These are phyloP conservation scores for Orthonyx spaldingii DNA, from an alignment of 2,113 vertebrate species.

Conservation along the genomic window DNA sequence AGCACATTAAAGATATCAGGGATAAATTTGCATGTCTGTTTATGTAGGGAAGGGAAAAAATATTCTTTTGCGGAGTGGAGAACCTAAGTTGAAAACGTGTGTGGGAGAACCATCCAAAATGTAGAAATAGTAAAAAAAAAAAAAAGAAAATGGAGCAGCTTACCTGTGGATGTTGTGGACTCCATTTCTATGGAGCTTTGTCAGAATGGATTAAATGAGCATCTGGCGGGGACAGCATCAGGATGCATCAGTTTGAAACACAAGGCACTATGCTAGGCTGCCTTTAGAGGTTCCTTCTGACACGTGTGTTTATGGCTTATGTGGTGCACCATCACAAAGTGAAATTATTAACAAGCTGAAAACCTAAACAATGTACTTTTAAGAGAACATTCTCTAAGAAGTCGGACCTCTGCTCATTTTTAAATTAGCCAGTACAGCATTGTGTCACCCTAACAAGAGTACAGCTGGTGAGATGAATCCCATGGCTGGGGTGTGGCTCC, in stretches of 20 bases:
- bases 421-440: no score
- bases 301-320: neutral
- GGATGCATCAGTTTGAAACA: neutral
- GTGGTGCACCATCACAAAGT: neutral
- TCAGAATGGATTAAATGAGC: neutral
- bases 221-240: neutral
- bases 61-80: neutral
- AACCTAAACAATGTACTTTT: neutral
- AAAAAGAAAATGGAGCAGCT: neutral
- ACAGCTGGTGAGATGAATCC: neutral
- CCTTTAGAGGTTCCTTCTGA: neutral
- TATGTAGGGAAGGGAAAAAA: neutral
- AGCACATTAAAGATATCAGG: neutral
- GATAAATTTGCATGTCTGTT: neutral
- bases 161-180: neutral
- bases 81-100: neutral
- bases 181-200: neutral
- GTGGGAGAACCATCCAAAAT: neutral
- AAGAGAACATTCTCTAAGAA: neutral
- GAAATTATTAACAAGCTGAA: neutral
- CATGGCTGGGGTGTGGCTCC: neutral
- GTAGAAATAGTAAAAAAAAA: neutral
- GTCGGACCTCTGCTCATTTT: neutral
- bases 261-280: neutral
- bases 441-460: neutral